phyloP scores from a whole-genome alignment of 2,113 vertebrate genomes.

The Capricornis sumatraensis region DNA sequence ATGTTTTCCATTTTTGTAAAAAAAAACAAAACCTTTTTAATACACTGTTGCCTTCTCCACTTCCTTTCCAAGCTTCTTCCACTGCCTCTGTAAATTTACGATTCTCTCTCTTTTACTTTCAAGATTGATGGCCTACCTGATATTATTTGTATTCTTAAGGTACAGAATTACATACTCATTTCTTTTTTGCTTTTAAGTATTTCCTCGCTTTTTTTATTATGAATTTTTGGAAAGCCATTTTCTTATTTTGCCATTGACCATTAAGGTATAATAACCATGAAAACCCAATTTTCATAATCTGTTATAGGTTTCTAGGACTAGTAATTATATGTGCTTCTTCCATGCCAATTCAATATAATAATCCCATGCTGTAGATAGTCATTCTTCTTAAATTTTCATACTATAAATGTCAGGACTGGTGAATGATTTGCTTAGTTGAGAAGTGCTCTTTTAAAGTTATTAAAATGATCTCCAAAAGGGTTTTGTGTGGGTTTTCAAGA shows the following conservation, averaged over 20 bases:
- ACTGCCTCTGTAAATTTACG: not conserved
- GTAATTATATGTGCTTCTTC: not conserved
- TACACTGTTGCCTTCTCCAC: not conserved
- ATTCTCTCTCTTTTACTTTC: not conserved
- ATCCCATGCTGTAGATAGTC: not conserved
- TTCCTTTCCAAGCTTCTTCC: constrained; percentile 5
- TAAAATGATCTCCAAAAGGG: not conserved
- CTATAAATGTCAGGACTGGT: not conserved
- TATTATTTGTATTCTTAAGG: constrained; percentile 25
- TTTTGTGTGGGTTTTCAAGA: not conserved
- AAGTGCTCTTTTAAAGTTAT: not conserved
- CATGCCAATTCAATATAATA: not conserved
- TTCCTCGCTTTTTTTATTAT: not conserved
- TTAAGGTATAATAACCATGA: constrained; percentile 10
- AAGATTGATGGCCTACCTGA: not conserved
- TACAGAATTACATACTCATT: not conserved
- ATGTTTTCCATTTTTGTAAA: not conserved
- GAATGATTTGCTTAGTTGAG: constrained; percentile 1
- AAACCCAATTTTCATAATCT: constrained; percentile 28
- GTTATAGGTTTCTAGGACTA: not conserved
- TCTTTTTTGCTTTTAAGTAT: constrained; percentile 17
- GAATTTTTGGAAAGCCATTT: constrained; percentile 32
- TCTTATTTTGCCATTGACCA: constrained; percentile 38
- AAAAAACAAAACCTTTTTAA: not conserved
- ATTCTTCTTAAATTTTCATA: not conserved